phyloP scores from a whole-genome alignment of 2,797 vertebrate species.

The Benthosema pterotum region DNA sequence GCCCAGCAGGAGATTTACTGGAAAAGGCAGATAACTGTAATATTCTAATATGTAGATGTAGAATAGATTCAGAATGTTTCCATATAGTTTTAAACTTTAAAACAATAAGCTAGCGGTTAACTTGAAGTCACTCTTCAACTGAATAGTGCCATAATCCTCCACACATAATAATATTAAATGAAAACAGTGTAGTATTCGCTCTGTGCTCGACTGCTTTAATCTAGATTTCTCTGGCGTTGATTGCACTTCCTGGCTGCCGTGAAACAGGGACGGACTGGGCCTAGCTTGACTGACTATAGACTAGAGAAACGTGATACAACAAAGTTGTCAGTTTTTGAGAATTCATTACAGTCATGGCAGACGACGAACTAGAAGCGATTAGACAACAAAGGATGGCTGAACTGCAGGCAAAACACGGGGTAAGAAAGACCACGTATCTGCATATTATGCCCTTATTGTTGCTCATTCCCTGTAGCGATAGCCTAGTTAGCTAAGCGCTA shows the following conservation, averaged over 20 bases:
- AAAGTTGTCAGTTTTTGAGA: neutral
- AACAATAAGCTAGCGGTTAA: too few relatives aligned
- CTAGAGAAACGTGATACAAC: neutral
- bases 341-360: conserved; percentile 81
- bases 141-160: too few relatives aligned
- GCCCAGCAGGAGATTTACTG: too few relatives aligned
- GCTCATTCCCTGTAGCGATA: conserved; percentile 15
- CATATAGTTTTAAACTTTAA: too few relatives aligned
- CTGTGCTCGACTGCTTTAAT: conserved; percentile 53
- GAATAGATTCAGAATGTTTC: too few relatives aligned
- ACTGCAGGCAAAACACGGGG: conserved; percentile 90
- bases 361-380: conserved; percentile 91
- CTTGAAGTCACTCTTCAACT: too few relatives aligned
- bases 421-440: conserved; percentile 66
- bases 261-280: too few relatives aligned
- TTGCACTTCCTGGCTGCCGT: conserved; percentile 57
- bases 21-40: too few relatives aligned
- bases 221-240: conserved; percentile 34
- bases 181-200: neutral
- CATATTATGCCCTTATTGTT: conserved; percentile 41
- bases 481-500: too few relatives aligned
- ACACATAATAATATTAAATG: too few relatives aligned
- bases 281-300: too few relatives aligned
- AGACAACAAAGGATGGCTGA: conserved; percentile 90
- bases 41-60: too few relatives aligned